Evolutionary conservation across 2,888 invertebrate species (phyloP).

Genomic region (Drosophila pegasa): DNA sequence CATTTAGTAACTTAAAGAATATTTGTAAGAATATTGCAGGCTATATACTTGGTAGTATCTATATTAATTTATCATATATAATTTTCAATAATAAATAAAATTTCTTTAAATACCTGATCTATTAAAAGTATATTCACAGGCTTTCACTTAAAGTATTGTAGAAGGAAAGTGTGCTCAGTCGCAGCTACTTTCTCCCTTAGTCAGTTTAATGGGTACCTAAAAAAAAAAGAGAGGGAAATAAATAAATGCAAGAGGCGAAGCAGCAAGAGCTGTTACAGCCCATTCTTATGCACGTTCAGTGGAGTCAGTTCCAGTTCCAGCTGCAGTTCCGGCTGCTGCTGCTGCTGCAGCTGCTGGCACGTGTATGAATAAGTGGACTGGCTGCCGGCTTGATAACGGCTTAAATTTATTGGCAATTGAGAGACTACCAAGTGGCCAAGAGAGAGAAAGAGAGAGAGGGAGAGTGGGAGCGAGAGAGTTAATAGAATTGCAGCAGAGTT

Average conservation of each 20-base stretch:
- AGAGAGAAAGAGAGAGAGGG: not conserved
- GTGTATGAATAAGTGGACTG: slow-evolving; percentile 71
- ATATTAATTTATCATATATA: no score
- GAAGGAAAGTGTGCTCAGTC: not conserved
- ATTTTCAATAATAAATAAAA: no score
- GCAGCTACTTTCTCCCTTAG: not conserved
- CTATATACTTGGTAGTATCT: no score
- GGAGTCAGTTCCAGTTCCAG: slow-evolving; percentile 2
- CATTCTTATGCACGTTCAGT: not conserved
- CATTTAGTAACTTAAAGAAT: no score
- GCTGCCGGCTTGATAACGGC: slow-evolving; percentile 66
- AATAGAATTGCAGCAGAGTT: slow-evolving; percentile 65
- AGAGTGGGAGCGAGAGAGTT: slow-evolving; percentile 23
- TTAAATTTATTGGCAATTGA: slow-evolving; percentile 73
- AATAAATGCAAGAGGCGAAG: not conserved
- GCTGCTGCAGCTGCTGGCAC: slow-evolving; percentile 68
- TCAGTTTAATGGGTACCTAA: slow-evolving; percentile 29
- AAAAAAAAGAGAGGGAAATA: not conserved
- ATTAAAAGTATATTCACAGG: not conserved
- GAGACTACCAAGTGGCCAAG: slow-evolving; percentile 41
- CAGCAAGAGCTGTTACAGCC: not conserved
- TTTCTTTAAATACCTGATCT: no score
- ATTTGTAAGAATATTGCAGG: no score
- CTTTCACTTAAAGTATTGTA: not conserved
- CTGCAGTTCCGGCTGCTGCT: slow-evolving; percentile 37